Evolutionary conservation across 2,888 invertebrate species (phyloP).

Genomic region (Callosobruchus maculatus): DNA sequence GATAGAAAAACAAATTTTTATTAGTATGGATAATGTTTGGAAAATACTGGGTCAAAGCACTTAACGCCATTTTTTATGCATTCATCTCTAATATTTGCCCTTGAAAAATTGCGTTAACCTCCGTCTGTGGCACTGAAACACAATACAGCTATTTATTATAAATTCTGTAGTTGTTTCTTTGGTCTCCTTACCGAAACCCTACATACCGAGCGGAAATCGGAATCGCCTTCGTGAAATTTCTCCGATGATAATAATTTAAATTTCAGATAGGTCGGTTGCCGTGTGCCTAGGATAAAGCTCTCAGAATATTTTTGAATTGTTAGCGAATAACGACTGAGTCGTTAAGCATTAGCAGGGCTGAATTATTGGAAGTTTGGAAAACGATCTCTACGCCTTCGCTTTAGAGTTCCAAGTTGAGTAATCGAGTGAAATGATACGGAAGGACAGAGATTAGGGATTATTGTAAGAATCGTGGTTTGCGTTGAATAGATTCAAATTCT

Average conservation of each 20-base stretch:
- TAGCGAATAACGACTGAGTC: not conserved
- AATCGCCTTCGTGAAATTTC: not conserved
- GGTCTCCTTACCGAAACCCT: not conserved
- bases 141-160: not conserved
- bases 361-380: not conserved
- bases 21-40: too few relatives aligned
- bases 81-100: too few relatives aligned
- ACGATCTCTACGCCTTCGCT: not conserved
- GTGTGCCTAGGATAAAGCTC: not conserved
- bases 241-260: not conserved
- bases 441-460: not conserved
- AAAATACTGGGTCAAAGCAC: too few relatives aligned
- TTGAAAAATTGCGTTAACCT: not conserved
- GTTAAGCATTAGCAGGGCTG: not conserved
- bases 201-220: not conserved
- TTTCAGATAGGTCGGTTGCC: not conserved
- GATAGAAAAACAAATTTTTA: too few relatives aligned
- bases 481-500: not conserved
- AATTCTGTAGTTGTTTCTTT: not conserved
- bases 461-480: not conserved
- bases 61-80: too few relatives aligned
- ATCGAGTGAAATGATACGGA: not conserved
- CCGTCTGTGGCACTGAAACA: not conserved
- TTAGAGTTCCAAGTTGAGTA: not conserved
- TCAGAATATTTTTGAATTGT: not conserved